Evolutionary conservation across 2,113 vertebrate species (phyloP), one percentile per base, ranked within the genome.

Genomic region (Oryzias celebensis): DNA sequence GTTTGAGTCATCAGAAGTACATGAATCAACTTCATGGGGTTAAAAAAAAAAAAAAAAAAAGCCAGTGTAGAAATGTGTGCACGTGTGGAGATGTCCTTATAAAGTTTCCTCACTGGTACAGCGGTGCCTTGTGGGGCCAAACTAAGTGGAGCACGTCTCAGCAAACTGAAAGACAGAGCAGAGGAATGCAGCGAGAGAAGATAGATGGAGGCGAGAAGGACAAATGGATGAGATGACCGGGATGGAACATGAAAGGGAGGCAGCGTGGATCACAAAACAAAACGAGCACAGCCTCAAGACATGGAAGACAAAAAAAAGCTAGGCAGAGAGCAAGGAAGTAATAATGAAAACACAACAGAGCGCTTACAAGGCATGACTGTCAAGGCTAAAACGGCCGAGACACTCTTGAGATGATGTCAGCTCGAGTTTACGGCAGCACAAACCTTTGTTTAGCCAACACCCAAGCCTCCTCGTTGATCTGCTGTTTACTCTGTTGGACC

Each of bases 101-200:
- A 70, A 73, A 77, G 72, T 66, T 71, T 73, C 56, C 58, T 77
- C 57, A 28, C 43, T 78, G 63, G 66, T 74, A 54, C 75, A 67
- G 20, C 64, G 48, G 51, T 83, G 80, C 83, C 79, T 85, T 56
- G 69, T 77, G 77, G 79, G 75, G 52, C 51, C 65, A 52, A 62
- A 78, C 65, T 86, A 86, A 86, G 66, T 81, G 77, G 73, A 81
- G 72, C 53, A 79, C 43, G 79, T 76, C 77, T 70, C 73, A 68
- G 28, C 23, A 62, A 80, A 78, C 4, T 24, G 60, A 71, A 48
- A 74, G 47, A 70, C 52, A 62, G 56, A 72, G 43, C 28, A 62
- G 55, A 68, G 62, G 60, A 57, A 67, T 24, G 20, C 41, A 58
- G 15, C 43, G 15, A 14, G 20, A 16, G 65, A 36, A 36, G 36